Base-by-base conservation (phyloP, 2,113 vertebrate species). In the Pteruthius melanotis region DNA sequence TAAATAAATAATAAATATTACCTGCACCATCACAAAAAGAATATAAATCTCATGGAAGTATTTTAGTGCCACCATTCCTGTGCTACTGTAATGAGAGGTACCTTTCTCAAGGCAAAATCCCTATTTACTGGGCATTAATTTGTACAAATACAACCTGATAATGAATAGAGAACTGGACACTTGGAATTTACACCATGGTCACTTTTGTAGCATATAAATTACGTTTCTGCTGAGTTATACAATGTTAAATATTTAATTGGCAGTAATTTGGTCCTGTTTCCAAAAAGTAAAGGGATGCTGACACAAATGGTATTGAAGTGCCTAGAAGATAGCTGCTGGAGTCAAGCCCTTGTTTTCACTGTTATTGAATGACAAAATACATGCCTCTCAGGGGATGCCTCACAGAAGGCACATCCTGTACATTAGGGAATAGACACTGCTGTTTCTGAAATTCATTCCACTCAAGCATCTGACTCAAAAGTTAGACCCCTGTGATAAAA, bases 381-480 rank as follows among this genome's bases (percentile, higher is more conserved):
- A 53, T 53, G 6, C 17, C 7, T 37, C 27, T 33, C 39, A 33
- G 18, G 5, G 24, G 28, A 65, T 47, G 37, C 24, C 20, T 57
- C 14, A 8, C 24, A 63, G 28, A 5, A 65, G 13, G 20, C 54
- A 52, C 37, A 26, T 1, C 1, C 44, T 72, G 22, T 13, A 15
- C 10, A 15, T 35, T 61, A 35, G 31, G 33, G 27, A 63, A 64
- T 11, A 92, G 70, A 15, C 21, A 50, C 6, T 0, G 0, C 31
- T 7, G 1, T 35, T 88, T 66, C 57, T 18, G 27, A 56, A 39
- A 63, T 52, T 76, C 47, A 30, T 30, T 40, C 22, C 3, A 2
- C 11, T 87, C 24, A 44, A 59, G 10, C 20, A 42, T 30, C 17
- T 53, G 8, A 82, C 20, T 66, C 30, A 53, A 74, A 70, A 80